Base-by-base conservation (phyloP, 2,888 invertebrate genomes). In the Barypeithes pellucidus region DNA sequence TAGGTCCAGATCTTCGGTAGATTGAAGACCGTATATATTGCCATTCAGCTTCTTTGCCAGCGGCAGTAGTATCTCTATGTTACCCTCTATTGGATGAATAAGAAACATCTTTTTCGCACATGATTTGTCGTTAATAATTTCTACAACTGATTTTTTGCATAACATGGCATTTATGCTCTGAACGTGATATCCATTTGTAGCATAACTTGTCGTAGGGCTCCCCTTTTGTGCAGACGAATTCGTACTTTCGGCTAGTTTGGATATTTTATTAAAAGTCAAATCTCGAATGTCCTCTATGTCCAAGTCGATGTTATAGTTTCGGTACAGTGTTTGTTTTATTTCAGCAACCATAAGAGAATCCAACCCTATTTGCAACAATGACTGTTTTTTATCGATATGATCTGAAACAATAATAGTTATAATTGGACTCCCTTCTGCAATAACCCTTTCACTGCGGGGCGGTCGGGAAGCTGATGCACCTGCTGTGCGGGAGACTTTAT, bases 321-420 rank as follows among this genome's bases (percentile, higher is more conserved):
- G 76, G 52, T 76, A 79, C 3, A 80, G 57, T 7, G 76, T 78
- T 73, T 80, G 80, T 47, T 80, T 79, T 12, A 80, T 79, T 76
- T 80, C 80, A n/a, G 79, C 75, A 24, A 67, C 45, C 79, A 80
- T 80, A 4, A 80, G 61, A 4, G 80, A 80, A 69, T 80, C 80
- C 47, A 80, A 52, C 36, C 80, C 80, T n/a, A 79, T 52, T 67
- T 80, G 77, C 0, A 77, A 39, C 7, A 80, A 52, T 2, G 77
- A 72, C 8, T 76, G 47, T 1, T 71, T 73, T 68, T 79, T 77
- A n/a, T 77, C 75, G 2, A 80, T 54, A 14, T 67, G 16, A 54
- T 67, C 78, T 79, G 41, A 47, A 76, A 77, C 33, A 18, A 9
- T 33, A 33, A 33, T 33, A 33, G 8, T 33, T 33, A 33, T 8